Conservation (phyloP, 2,113 vertebrate genomes). For the Gadus chalcogrammus region DNA sequence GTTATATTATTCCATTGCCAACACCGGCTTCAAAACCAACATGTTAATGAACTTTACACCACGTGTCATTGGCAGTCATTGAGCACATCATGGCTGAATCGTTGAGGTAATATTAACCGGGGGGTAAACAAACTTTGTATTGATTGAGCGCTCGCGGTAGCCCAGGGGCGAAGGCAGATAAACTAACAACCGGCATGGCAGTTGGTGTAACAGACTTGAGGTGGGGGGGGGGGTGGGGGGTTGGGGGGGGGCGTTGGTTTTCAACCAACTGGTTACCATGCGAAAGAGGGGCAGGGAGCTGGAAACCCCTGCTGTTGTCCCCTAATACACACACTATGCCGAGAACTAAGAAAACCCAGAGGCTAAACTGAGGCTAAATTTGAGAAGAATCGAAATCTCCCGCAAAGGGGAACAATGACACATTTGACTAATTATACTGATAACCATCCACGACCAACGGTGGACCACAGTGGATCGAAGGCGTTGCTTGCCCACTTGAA, state of each 20-base stretch:
- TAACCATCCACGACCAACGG: slow-evolving; percentile 33
- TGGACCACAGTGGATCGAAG: slow-evolving; percentile 15
- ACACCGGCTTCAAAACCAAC: neutral
- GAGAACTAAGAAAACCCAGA: slow-evolving; percentile 42
- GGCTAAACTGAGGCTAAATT: slow-evolving; percentile 43
- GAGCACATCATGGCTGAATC: neutral
- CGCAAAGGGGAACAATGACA: slow-evolving; percentile 42
- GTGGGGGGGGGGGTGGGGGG: slow-evolving; percentile 14
- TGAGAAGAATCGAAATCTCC: slow-evolving; percentile 34
- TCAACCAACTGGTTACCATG: slow-evolving; percentile 35
- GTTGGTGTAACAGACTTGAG: slow-evolving; percentile 30
- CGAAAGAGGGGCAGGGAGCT: slow-evolving; percentile 36
- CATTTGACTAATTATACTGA: slow-evolving; percentile 49
- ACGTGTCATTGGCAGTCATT: too few relatives aligned
- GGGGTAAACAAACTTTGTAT: slow-evolving; percentile 16
- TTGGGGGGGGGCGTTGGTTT: too few relatives aligned
- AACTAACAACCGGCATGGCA: slow-evolving; percentile 33
- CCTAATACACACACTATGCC: slow-evolving; percentile 47
- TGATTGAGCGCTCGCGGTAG: neutral
- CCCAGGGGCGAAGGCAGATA: slow-evolving; percentile 13
- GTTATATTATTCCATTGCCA: neutral
- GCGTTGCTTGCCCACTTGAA: slow-evolving; percentile 19
- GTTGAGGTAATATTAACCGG: slow-evolving; percentile 5
- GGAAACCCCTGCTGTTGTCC: slow-evolving; percentile 41
- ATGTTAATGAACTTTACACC: neutral